These are phyloP conservation scores for Acanthornis magna DNA, from an alignment of 2,797 vertebrate species.

Conservation along the genomic window DNA sequence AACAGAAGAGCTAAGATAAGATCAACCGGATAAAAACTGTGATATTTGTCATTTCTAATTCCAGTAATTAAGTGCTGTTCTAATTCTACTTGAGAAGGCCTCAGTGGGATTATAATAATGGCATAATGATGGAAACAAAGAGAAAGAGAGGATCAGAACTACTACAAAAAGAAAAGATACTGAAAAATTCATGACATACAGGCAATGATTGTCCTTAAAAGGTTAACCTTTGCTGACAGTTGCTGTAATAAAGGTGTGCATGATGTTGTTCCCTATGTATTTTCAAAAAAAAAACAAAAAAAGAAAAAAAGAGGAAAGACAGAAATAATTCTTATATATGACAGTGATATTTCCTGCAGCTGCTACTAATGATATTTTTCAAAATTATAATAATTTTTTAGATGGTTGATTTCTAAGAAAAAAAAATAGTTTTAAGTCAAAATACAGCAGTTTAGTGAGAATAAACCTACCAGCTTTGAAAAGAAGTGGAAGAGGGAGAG, in stretches of 20 bases:
- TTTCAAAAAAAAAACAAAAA: background rate
- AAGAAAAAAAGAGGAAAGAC: background rate
- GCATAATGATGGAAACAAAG: conserved; percentile 74
- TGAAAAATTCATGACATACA: conserved; percentile 74
- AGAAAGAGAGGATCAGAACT: conserved; percentile 73
- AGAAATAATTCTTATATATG: background rate
- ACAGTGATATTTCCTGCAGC: background rate
- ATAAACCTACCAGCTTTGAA: background rate
- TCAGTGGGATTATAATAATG: conserved; percentile 77
- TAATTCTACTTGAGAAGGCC: conserved; percentile 75
- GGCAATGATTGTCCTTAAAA: conserved; percentile 24
- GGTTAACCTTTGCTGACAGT: conserved; percentile 21
- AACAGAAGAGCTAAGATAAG: conserved; percentile 69
- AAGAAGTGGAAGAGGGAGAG: background rate
- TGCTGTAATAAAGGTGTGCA: background rate
- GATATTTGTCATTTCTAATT: conserved; percentile 80
- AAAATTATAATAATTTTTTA: background rate
- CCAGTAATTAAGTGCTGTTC: conserved; percentile 77
- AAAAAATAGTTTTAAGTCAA: background rate
- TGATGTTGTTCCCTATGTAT: background rate
- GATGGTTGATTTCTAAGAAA: background rate
- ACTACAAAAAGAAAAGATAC: conserved; percentile 61
- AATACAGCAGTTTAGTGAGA: background rate
- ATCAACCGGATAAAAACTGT: conserved; percentile 73
- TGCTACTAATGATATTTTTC: background rate